Conservation (phyloP, 1,140 invertebrate genomes). For the Drosophila prosaltans region DNA sequence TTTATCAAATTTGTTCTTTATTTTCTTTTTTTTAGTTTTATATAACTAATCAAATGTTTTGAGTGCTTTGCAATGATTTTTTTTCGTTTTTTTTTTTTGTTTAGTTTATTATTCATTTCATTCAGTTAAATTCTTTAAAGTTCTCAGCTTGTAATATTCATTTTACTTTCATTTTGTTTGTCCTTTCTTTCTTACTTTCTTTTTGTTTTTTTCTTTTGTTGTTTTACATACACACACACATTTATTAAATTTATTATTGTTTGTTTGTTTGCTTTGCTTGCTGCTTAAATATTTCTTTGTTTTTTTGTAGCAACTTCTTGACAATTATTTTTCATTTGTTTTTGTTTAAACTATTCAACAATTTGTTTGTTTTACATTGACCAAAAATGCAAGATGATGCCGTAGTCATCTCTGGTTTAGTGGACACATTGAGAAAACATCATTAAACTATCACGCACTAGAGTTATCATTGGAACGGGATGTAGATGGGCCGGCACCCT, state of each 20-base stretch:
- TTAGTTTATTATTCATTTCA: constrained; percentile 35
- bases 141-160: constrained; percentile 57
- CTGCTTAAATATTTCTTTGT: constrained; percentile 64
- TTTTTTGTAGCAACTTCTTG: constrained; percentile 39
- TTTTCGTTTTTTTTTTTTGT: constrained; percentile 42
- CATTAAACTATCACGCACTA: constrained; percentile 83
- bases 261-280: constrained; percentile 66
- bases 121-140: constrained; percentile 71
- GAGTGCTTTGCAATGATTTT: constrained; percentile 58
- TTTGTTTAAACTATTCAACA: constrained; percentile 74
- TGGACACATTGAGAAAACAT: constrained; percentile 62
- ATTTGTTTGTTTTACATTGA: constrained; percentile 69
- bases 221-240: constrained; percentile 55
- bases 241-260: constrained; percentile 81
- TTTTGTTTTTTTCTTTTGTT: constrained; percentile 2
- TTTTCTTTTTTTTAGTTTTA: constrained; percentile 22
- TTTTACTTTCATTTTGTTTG: constrained; percentile 7
- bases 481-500: constrained; percentile 82
- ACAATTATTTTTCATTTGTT: constrained; percentile 53
- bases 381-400: constrained; percentile 58
- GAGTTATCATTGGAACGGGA: constrained; percentile 83
- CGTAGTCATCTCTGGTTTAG: constrained; percentile 32
- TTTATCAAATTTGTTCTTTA: constrained; percentile 28
- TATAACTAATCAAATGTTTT: constrained; percentile 73
- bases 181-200: constrained; percentile 1